These are phyloP conservation scores for Poicephalus meyeri DNA, from an alignment of 2,113 vertebrate species.

Conservation along the genomic window DNA sequence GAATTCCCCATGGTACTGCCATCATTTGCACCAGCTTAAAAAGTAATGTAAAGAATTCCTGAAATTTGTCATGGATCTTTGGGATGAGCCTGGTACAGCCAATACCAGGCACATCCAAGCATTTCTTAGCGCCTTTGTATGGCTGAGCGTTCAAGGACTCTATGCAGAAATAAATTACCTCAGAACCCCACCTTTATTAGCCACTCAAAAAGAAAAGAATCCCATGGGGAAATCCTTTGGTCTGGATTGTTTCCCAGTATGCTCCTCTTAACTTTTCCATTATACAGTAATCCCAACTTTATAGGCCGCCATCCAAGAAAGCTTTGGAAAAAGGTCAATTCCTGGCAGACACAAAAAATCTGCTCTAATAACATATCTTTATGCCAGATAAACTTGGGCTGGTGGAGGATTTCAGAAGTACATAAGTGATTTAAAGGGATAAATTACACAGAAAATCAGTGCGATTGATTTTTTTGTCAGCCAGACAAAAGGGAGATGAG, in stretches of 20 bases:
- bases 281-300: slow-evolving; percentile 48
- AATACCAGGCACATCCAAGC: neutral
- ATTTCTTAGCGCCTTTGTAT: neutral
- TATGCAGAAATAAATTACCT: neutral
- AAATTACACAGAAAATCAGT: neutral
- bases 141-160: neutral
- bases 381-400: slow-evolving; percentile 29
- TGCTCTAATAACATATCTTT: slow-evolving; percentile 28
- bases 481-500: neutral
- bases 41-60: neutral
- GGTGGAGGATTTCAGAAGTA: slow-evolving; percentile 43
- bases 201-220: neutral
- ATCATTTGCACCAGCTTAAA: neutral
- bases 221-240: slow-evolving; percentile 37
- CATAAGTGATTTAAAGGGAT: slow-evolving; percentile 26
- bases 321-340: slow-evolving; percentile 59
- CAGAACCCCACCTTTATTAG: slow-evolving; percentile 41
- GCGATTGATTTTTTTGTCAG: neutral
- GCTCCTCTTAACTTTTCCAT: slow-evolving; percentile 56
- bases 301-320: slow-evolving; percentile 39
- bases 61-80: neutral
- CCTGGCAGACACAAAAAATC: slow-evolving; percentile 24
- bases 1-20: neutral
- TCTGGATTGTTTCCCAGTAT: slow-evolving; percentile 49
- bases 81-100: neutral